These are phyloP conservation scores for Larimichthys polyactis DNA, from an alignment of 2,113 vertebrate genomes.

Conservation along the genomic window DNA sequence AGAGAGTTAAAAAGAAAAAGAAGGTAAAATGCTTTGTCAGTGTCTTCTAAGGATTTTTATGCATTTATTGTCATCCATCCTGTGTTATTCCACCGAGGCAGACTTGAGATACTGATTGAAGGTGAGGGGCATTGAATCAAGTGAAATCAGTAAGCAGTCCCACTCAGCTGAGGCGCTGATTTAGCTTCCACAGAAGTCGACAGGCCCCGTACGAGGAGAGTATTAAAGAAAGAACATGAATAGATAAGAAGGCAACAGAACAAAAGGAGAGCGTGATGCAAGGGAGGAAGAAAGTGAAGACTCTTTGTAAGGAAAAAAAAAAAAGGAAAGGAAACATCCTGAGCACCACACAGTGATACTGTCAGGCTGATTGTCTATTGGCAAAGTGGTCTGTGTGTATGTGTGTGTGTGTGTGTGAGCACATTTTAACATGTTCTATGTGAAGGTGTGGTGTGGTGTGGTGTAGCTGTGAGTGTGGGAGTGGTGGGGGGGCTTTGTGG, in stretches of 20 bases:
- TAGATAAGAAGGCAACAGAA: constrained; percentile 68
- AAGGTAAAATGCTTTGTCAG: constrained; percentile 39
- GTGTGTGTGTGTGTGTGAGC: constrained; percentile 14
- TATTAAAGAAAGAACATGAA: constrained; percentile 70
- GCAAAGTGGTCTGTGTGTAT: background rate
- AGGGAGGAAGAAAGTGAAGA: constrained; percentile 62
- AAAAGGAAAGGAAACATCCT: constrained; percentile 43
- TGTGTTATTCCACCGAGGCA: constrained; percentile 44
- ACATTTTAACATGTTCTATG: background rate
- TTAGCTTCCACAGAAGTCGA: constrained; percentile 53
- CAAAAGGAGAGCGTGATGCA: constrained; percentile 59
- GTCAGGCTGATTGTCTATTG: constrained; percentile 47
- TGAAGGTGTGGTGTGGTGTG: constrained; percentile 25
- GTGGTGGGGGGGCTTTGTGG: constrained; percentile 1
- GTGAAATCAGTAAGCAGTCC: constrained; percentile 67
- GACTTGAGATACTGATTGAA: constrained; percentile 67
- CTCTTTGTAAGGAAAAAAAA: constrained; percentile 31
- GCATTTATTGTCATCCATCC: constrained; percentile 67
- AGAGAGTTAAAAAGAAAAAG: constrained; percentile 35
- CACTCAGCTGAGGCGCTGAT: constrained; percentile 59
- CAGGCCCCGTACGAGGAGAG: constrained; percentile 47
- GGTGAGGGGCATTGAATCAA: constrained; percentile 70
- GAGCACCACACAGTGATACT: constrained; percentile 32
- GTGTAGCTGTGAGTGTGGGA: constrained; percentile 1
- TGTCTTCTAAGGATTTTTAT: constrained; percentile 49